Base-by-base conservation (phyloP, 2,888 invertebrate genomes). In the Pyralis farinalis region DNA sequence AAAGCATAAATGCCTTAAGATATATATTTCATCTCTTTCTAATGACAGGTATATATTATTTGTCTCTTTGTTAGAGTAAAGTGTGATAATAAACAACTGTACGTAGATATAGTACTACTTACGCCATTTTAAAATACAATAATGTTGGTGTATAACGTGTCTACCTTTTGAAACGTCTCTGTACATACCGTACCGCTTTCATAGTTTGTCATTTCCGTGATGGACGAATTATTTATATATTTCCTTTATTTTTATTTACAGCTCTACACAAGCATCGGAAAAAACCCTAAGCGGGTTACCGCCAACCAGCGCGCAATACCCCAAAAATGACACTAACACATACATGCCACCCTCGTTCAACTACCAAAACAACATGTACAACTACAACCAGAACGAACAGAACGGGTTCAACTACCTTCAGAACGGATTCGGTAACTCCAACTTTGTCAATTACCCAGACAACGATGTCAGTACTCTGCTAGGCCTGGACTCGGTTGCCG, bases 241-340 rank as follows among this genome's bases (percentile, higher is more conserved):
- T n/a, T n/a, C n/a, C n/a, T n/a, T n/a, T n/a, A n/a, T 22, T 41
- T 38, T 49, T 36, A 39, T 40, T 70, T 73, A 1, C 74, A 87
- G 87, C 73, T 64, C 80, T 51, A 42, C 76, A 55, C 80, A 71
- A 71, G 63, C 78, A 76, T 63, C 75, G 69, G 86, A 86, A 58
- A 85, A 83, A 65, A 51, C 71, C 46, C 28, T 82, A 67, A 80
- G 62, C 55, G 61, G 60, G 31, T 42, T 78, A 52, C 63, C 66
- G 45, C 46, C 70, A 41, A 67, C 2, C 16, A 16, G 55, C 47
- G 57, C 51, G 43, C 77, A 73, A 40, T 82, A 78, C 47, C 67
- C 71, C 22, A 80, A 80, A 68, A 77, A 58, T 42, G 80, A 82
- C 43, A 43, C 71, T 32, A 69, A 60, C 47, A 55, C 68, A 43